These are phyloP conservation scores for Meriones unguiculatus DNA, from an alignment of 2,113 vertebrate genomes.

Conservation along the genomic window DNA sequence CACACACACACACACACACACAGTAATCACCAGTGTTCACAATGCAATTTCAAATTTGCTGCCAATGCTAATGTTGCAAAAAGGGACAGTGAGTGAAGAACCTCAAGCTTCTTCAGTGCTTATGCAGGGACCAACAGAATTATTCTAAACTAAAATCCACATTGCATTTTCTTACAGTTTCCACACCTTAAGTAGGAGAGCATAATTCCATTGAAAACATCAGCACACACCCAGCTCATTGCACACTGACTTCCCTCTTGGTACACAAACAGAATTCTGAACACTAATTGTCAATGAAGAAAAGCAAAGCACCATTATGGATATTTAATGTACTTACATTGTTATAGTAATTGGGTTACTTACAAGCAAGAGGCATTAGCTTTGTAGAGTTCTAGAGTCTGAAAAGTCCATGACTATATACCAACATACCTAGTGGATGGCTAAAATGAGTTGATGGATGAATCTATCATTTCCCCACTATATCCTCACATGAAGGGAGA, in stretches of 20 bases:
- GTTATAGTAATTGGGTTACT: neutral
- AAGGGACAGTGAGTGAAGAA: neutral
- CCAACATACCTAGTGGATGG: neutral
- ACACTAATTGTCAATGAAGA: neutral
- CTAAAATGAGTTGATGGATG: neutral
- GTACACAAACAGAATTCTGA: neutral
- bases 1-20: too few species aligned
- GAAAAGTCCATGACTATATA: neutral
- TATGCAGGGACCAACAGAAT: neutral
- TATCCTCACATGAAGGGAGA: neutral
- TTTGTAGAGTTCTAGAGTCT: neutral
- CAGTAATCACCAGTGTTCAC: neutral
- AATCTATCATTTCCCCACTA: neutral
- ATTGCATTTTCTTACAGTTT: conserved; percentile 12
- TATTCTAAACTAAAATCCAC: neutral
- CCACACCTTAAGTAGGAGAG: conserved; percentile 58
- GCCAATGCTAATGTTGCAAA: neutral
- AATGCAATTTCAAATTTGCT: neutral
- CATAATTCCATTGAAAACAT: conserved; percentile 64
- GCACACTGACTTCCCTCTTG: neutral
- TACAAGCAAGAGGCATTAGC: neutral
- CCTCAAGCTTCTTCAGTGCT: neutral
- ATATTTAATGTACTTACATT: neutral
- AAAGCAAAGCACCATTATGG: neutral
- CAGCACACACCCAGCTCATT: neutral